These are phyloP conservation scores for Acipenser ruthenus DNA, from an alignment of 2,797 vertebrate genomes.

Conservation along the genomic window DNA sequence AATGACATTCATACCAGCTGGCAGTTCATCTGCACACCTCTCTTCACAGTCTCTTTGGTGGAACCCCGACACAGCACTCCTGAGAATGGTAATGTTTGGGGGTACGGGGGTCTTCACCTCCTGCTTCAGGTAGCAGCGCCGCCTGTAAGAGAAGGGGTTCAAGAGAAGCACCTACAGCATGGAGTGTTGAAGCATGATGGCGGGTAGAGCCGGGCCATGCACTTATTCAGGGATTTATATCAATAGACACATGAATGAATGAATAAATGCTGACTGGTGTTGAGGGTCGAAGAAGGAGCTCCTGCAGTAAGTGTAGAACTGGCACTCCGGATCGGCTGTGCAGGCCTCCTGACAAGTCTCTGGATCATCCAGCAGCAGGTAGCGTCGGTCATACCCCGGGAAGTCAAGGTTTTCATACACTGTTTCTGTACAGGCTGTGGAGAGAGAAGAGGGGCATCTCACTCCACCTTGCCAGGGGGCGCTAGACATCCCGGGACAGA, in stretches of 20 bases:
- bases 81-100: constrained; percentile 17
- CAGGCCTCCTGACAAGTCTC: constrained; percentile 35
- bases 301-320: constrained; percentile 40
- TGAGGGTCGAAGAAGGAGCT: neutral
- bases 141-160: constrained; percentile 23
- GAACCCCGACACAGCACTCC: constrained; percentile 39
- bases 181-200: no score
- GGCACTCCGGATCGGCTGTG: constrained; percentile 36
- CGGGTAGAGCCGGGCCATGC: neutral
- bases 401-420: constrained; percentile 29
- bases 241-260: neutral
- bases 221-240: neutral
- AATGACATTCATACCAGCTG: no score
- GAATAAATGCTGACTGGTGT: constrained; percentile 10
- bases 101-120: constrained; percentile 38
- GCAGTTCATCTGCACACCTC: no score
- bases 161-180: no score
- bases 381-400: constrained; percentile 22
- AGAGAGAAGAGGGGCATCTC: neutral
- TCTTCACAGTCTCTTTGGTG: constrained; percentile 24
- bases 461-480: no score
- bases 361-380: constrained; percentile 16
- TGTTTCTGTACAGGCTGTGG: constrained; percentile 34
- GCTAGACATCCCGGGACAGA: no score
- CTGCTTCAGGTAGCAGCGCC: constrained; percentile 41